Evolutionary conservation across 1,140 invertebrate species (phyloP).

Genomic region (Pectinophora gossypiella): DNA sequence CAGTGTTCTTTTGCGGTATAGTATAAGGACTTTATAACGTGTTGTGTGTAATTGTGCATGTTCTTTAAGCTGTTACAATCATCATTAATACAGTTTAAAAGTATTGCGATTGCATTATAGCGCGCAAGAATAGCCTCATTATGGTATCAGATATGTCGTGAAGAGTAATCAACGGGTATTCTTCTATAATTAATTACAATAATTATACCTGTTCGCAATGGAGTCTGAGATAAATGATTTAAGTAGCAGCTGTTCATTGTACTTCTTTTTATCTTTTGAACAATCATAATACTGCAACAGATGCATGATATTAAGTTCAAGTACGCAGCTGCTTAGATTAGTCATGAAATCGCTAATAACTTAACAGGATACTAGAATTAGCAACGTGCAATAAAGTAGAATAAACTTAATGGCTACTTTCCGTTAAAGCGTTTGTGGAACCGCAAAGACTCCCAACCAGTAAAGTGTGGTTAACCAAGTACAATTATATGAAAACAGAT

Average conservation of each 20-base stretch:
- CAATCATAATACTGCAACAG: constrained; percentile 8
- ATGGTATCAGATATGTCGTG: too few relatives aligned
- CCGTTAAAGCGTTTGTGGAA: neutral
- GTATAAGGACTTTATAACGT: too few relatives aligned
- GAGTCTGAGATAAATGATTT: too few relatives aligned
- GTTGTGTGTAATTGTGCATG: too few relatives aligned
- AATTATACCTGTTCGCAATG: too few relatives aligned
- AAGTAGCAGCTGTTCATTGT: constrained; percentile 25
- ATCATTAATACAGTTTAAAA: too few relatives aligned
- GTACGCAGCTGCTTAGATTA: constrained; percentile 4
- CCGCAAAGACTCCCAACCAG: neutral
- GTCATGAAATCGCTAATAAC: neutral
- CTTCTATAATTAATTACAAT: too few relatives aligned
- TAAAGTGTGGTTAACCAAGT: neutral
- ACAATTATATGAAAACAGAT: neutral
- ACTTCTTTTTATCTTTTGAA: constrained; percentile 16
- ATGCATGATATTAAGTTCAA: constrained; percentile 19
- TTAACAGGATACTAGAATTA: neutral
- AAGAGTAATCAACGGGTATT: too few relatives aligned
- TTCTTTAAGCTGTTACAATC: too few relatives aligned
- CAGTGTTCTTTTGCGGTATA: neutral
- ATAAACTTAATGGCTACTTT: neutral
- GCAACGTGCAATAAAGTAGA: neutral
- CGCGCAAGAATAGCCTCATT: too few relatives aligned
- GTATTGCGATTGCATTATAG: too few relatives aligned